These are phyloP conservation scores for Microtus richardsoni DNA, from an alignment of 2,113 vertebrate species.

Conservation along the genomic window DNA sequence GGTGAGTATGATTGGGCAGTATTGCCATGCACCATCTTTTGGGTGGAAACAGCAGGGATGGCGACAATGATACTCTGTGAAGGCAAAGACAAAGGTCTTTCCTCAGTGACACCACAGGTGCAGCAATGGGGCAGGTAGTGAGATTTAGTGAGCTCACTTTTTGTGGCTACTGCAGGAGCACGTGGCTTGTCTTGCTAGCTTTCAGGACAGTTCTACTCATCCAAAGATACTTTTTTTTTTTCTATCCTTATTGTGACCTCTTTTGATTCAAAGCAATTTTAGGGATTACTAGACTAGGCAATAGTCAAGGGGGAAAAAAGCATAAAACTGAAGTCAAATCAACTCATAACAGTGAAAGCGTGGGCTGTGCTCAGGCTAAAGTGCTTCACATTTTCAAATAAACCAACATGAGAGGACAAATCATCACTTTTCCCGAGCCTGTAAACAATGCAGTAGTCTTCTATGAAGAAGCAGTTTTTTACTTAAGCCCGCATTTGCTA, in stretches of 20 bases:
- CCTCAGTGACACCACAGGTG: neutral
- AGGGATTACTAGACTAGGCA: neutral
- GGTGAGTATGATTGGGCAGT: neutral
- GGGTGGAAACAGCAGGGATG: neutral
- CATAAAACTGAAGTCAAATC: neutral
- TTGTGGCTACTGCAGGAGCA: neutral
- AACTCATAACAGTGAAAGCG: neutral
- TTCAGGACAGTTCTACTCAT: neutral
- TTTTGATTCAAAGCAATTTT: slow-evolving; percentile 15
- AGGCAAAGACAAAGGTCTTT: neutral
- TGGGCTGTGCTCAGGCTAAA: slow-evolving; percentile 17
- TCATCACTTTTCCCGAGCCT: neutral
- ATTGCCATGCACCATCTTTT: neutral
- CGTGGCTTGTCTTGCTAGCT: neutral
- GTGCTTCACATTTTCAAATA: slow-evolving; percentile 54
- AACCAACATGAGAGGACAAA: slow-evolving; percentile 43
- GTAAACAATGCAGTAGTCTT: slow-evolving; percentile 66
- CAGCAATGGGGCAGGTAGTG: neutral
- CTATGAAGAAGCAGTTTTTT: slow-evolving; percentile 51
- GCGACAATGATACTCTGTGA: neutral
- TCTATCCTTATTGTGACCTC: neutral
- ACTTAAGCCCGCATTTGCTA: slow-evolving; percentile 58
- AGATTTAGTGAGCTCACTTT: neutral
- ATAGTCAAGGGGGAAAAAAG: neutral
- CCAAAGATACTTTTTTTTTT: neutral